phyloP scores from a whole-genome alignment of 2,888 invertebrate species.

The Callinectes sapidus region DNA sequence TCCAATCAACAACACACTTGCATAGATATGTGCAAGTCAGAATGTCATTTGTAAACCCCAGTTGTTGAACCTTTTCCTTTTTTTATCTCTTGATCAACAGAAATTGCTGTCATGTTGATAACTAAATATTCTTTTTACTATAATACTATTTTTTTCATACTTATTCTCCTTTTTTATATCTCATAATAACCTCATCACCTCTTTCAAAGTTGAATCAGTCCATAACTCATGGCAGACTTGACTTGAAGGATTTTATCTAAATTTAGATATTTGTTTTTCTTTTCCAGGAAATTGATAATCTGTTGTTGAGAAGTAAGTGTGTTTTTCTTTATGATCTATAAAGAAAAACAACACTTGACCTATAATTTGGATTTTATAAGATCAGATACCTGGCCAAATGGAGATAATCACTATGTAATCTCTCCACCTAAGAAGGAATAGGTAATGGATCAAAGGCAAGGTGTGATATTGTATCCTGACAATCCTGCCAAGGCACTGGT shows the following conservation, averaged over 20 bases:
- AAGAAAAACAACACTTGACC: background rate
- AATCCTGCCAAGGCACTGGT: too few relatives aligned
- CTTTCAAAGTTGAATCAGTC: background rate
- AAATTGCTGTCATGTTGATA: background rate
- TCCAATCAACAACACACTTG: background rate
- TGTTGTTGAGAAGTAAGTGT: background rate
- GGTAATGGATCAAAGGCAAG: too few relatives aligned
- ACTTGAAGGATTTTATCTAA: background rate
- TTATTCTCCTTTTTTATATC: background rate
- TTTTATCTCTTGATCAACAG: background rate
- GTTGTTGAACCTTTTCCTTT: background rate
- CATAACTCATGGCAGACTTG: background rate
- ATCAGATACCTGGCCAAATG: too few relatives aligned
- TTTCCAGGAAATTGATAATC: background rate
- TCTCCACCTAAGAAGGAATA: background rate
- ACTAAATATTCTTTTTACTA: background rate
- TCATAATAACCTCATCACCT: background rate
- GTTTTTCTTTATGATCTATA: background rate
- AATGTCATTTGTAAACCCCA: background rate
- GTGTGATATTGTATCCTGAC: too few relatives aligned
- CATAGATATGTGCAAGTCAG: background rate
- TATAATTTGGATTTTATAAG: too few relatives aligned
- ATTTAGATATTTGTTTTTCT: background rate
- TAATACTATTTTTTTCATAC: background rate
- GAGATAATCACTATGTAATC: background rate